A percentile compares a stretch with the other conserved stretches of the same genome.
Evolutionary conservation across 2,113 vertebrate genomes (phyloP).

Genomic region (Hypanus sabinus): DNA sequence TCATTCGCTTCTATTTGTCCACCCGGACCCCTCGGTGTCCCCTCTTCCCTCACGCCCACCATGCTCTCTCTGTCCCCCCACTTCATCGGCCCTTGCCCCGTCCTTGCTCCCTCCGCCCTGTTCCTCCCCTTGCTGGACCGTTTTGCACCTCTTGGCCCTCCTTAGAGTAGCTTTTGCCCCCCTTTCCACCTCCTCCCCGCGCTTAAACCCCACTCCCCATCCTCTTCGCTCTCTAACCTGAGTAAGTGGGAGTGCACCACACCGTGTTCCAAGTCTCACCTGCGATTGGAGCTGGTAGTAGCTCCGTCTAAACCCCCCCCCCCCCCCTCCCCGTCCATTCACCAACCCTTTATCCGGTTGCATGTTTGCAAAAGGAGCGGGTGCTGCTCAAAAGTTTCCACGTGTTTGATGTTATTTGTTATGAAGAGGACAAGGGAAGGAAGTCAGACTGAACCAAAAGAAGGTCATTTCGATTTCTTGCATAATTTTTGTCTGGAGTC

Average conservation of each 20-base stretch:
- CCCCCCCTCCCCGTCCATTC: not conserved
- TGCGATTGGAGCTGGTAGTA: not conserved
- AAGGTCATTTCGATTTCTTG: constrained; percentile 11
- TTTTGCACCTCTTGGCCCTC: no score
- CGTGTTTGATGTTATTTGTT: constrained; percentile 36
- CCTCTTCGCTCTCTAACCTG: not conserved
- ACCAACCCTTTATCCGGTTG: constrained; percentile 23
- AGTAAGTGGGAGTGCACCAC: no score
- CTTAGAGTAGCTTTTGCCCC: no score
- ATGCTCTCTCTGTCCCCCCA: no score
- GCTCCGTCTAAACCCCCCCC: not conserved
- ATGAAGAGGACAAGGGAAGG: constrained; percentile 24
- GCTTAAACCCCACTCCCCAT: not conserved
- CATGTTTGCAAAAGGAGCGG: constrained; percentile 34
- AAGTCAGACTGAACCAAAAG: constrained; percentile 26
- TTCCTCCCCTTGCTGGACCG: no score
- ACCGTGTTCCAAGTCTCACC: no score
- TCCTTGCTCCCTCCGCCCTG: not conserved
- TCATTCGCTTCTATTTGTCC: constrained; percentile 44
- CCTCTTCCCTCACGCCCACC: constrained; percentile 38
- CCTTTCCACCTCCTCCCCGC: not conserved
- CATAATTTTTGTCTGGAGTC: not conserved
- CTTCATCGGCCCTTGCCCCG: not conserved
- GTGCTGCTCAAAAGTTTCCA: constrained; percentile 26
- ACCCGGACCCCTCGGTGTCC: constrained; percentile 42